A percentile compares a stretch with the other conserved stretches of the same genome.
Conservation (phyloP, 2,888 invertebrate genomes). For the Oegoconia quadripuncta region DNA sequence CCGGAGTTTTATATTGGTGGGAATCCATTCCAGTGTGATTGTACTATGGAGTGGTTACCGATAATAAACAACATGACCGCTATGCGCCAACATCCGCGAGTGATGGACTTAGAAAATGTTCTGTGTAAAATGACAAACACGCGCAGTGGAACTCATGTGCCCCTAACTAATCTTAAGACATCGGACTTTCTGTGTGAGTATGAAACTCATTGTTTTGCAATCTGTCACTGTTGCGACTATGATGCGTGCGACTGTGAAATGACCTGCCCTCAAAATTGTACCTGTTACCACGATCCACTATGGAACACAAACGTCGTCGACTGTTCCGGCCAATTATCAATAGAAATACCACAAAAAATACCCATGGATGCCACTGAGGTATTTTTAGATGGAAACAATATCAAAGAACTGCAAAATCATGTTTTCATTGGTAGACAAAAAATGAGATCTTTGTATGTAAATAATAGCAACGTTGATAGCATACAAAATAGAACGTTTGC, state of each 20-base stretch:
- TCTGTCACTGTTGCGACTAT: slow-evolving; percentile 97
- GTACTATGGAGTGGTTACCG: slow-evolving; percentile 97
- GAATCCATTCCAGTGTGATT: slow-evolving; percentile 96
- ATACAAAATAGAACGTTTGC: slow-evolving; percentile 95
- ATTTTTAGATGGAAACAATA: slow-evolving; percentile 93
- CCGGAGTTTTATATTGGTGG: slow-evolving; percentile 95
- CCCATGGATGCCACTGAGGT: slow-evolving; percentile 97
- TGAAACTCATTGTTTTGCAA: slow-evolving; percentile 94
- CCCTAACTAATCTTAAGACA: slow-evolving; percentile 86
- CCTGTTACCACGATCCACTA: slow-evolving; percentile 95
- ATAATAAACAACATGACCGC: slow-evolving; percentile 92
- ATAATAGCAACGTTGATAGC: slow-evolving; percentile 89
- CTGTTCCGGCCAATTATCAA: slow-evolving; percentile 89
- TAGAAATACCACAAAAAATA: slow-evolving; percentile 89
- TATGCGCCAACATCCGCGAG: slow-evolving; percentile 89
- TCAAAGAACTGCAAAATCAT: slow-evolving; percentile 90
- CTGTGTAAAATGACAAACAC: slow-evolving; percentile 93
- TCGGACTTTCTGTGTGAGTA: slow-evolving; percentile 95
- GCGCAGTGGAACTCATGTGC: slow-evolving; percentile 88
- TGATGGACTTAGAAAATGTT: slow-evolving; percentile 93
- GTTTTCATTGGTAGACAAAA: slow-evolving; percentile 95
- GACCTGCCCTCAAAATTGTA: slow-evolving; percentile 96
- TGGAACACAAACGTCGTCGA: slow-evolving; percentile 96
- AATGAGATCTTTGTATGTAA: slow-evolving; percentile 91
- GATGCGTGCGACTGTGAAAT: slow-evolving; percentile 98